These are phyloP conservation scores for Probosciger aterrimus DNA, from an alignment of 2,113 vertebrate genomes.

Conservation along the genomic window DNA sequence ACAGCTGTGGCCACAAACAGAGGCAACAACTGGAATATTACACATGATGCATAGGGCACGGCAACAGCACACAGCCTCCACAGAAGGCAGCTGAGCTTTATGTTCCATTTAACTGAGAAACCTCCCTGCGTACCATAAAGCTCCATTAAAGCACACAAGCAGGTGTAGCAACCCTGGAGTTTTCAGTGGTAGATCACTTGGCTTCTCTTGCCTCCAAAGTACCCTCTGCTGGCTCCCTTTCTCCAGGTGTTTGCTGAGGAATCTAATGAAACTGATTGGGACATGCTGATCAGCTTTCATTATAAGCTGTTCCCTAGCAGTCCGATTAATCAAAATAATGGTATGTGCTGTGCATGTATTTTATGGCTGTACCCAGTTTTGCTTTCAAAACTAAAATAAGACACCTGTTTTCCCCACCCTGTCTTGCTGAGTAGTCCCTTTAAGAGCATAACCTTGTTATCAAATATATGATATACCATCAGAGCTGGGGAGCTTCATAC, in stretches of 20 bases:
- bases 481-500: slow-evolving; percentile 36
- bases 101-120: slow-evolving; percentile 58
- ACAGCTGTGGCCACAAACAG: slow-evolving; percentile 43
- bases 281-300: background rate
- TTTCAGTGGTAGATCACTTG: background rate
- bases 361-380: background rate
- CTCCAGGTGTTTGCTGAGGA: slow-evolving; percentile 13
- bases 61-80: background rate
- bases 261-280: slow-evolving; percentile 6
- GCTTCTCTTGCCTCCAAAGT: background rate
- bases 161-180: background rate
- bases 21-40: slow-evolving; percentile 39
- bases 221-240: background rate
- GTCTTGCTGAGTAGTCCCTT: slow-evolving; percentile 58
- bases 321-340: slow-evolving; percentile 9
- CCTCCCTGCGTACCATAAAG: background rate
- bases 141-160: background rate
- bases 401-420: slow-evolving; percentile 8
- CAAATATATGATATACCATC: slow-evolving; percentile 16
- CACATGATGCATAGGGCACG: background rate
- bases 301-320: background rate
- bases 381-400: slow-evolving; percentile 46
- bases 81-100: slow-evolving; percentile 58
- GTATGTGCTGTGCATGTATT: background rate
- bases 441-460: slow-evolving; percentile 39